These are phyloP conservation scores for Lepidonotus clava DNA, from an alignment of 2,888 invertebrate species.

Conservation along the genomic window DNA sequence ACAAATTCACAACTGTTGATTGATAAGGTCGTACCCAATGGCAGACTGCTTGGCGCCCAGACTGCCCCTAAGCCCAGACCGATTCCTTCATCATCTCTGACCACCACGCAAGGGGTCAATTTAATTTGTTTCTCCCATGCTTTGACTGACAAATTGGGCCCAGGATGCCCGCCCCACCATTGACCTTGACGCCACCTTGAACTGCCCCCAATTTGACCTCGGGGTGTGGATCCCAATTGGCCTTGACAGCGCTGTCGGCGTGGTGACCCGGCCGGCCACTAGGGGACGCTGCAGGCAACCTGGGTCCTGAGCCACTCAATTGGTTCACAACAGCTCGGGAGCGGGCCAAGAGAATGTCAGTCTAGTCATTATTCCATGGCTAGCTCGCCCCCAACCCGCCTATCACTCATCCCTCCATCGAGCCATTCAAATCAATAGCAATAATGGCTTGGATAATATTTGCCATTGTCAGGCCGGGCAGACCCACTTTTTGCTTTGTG, in stretches of 20 bases:
- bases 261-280: constrained; percentile 27
- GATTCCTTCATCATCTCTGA: not conserved
- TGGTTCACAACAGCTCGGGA: no score
- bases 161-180: not conserved
- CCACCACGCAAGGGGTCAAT: constrained; percentile 17
- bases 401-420: constrained; percentile 39
- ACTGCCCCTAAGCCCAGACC: not conserved
- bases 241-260: constrained; percentile 32
- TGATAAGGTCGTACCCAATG: no score
- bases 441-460: constrained; percentile 53
- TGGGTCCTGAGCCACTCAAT: not conserved
- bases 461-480: constrained; percentile 29
- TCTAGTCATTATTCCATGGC: constrained; percentile 12
- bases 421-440: constrained; percentile 53
- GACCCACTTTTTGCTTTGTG: constrained; percentile 34
- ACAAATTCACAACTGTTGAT: constrained; percentile 15
- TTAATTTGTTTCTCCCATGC: constrained; percentile 49
- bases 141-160: constrained; percentile 45
- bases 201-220: constrained; percentile 25
- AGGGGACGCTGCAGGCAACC: constrained; percentile 7
- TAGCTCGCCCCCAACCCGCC: not conserved
- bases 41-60: no score
- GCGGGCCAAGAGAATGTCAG: constrained; percentile 31
- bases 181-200: constrained; percentile 28
- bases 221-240: constrained; percentile 51